Evolutionary conservation across 2,797 vertebrate genomes (phyloP), one percentile per base, ranked within the genome.

Genomic region (Sandelia bainsii): DNA sequence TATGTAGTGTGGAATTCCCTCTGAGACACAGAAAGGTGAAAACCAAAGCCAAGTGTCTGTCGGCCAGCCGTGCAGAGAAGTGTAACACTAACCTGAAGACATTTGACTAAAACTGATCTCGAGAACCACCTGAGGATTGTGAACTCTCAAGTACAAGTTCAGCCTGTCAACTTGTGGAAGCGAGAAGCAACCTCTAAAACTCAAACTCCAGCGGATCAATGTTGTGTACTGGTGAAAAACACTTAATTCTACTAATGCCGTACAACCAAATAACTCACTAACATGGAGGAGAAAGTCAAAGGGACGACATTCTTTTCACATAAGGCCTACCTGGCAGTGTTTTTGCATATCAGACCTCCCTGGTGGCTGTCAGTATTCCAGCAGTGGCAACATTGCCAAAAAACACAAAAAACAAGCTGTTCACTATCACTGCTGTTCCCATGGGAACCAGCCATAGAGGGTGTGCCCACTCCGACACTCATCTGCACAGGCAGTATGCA

Each of bases 341-440:
- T 72, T 82, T 81, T 81, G 79, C 89, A 79, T 87, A 90, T 91
- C 88, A 88, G 88, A 92, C 91, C 86, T 85, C 89, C 91, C 82
- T 77, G 54, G 83, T 57, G 89, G 39, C 80, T 93, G 89, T 88
- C 91, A 81, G 79, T 59, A 53, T 81, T 91, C 87, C 87, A 89
- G 83, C 81, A 72, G 79, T 22, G 73, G 69, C 72, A 77, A 74
- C 87, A 61, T 67, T 84, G 90, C 91, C 90, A 93, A 91, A 89
- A 87, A 89, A 88, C 87, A 91, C 87, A 91, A 87, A 88, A 90
- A 91, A 91, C 92, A 93, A 91, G 89, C 91, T 91, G 90, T 90
- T 91, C 75, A 48, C 86, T 89, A 89, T 89, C 87, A 56, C 78
- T 56, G 79, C 71, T 5, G 91, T 93, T 92, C 91, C 91, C 90